phyloP scores from a whole-genome alignment of 2,888 invertebrate genomes.

The Ceramica pisi region DNA sequence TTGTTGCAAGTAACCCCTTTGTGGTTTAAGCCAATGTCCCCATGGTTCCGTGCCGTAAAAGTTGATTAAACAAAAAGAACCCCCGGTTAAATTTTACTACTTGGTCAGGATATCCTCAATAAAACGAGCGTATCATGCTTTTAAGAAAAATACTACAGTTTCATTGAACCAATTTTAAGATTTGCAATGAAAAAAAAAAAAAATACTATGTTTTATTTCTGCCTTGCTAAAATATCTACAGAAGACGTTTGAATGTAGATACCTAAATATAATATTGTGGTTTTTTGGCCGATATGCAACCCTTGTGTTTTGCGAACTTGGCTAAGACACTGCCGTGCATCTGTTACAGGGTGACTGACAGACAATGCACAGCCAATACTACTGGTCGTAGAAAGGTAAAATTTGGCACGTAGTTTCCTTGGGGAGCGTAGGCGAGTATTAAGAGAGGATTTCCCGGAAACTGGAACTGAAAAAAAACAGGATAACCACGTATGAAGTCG shows the following conservation, averaged over 20 bases:
- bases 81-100: slow-evolving; percentile 55
- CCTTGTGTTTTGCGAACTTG: too few species aligned
- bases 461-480: too few species aligned
- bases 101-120: slow-evolving; percentile 54
- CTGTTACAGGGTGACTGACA: too few species aligned
- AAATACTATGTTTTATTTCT: not conserved
- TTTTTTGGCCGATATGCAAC: too few species aligned
- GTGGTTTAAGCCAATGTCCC: slow-evolving; percentile 57
- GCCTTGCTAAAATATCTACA: too few species aligned
- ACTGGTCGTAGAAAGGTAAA: too few species aligned
- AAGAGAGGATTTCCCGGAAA: too few species aligned
- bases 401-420: too few species aligned
- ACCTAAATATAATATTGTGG: not conserved
- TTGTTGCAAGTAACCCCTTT: slow-evolving; percentile 59
- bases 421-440: too few species aligned
- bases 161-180: slow-evolving; percentile 14
- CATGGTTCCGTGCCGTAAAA: slow-evolving; percentile 51
- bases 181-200: slow-evolving; percentile 24
- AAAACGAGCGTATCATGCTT: slow-evolving; percentile 42
- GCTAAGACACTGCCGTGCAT: too few species aligned
- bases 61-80: slow-evolving; percentile 58
- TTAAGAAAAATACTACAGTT: slow-evolving; percentile 29
- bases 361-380: too few species aligned
- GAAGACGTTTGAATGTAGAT: not conserved
- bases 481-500: too few species aligned